Base-by-base conservation (phyloP, 2,888 invertebrate genomes). In the Metalampra italica region DNA sequence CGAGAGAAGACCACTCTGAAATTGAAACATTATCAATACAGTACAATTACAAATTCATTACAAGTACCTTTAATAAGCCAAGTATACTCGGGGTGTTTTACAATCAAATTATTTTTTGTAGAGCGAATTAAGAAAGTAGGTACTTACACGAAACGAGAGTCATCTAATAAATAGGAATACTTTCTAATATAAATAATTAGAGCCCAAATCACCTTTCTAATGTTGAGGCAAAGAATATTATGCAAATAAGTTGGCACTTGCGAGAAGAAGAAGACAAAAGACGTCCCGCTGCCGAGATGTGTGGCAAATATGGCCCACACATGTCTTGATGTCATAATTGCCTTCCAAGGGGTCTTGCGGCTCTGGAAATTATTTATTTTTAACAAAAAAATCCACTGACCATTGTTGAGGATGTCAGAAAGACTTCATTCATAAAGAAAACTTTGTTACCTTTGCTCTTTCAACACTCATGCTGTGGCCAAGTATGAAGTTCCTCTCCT, bases 181-280 rank as follows among this genome's bases (percentile, higher is more conserved):
- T 22, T 22, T 22, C 22, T 22, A 3, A 22, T 22, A 22, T 22
- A 2, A 22, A n/a, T n/a, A n/a, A n/a, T n/a, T n/a, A n/a, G 5
- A 22, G 22, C 3, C 2, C 2, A 2, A 22, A 22, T 34, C 9
- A 81, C 82, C 14, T 55, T 68, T 85, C 59, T 92, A 62, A 81
- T 62, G 49, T 80, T 50, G 51, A 90, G 91, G 5, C 85, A 73
- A 34, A 93, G 79, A 7, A 93, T 90, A 22, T 90, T 83, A 52
- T 90, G 89, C 72, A 94, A 90, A 63, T 93, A 94, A 0, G 91
- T 88, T 0, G 94, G 94, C 32, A 92, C 91, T 71, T 94, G 91
- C 0, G 92, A 92, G 39, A 93, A 80, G 41, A 93, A 77, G 57
- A 93, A 93, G 71, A 92, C 91, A 63, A 91, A 93, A 0, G 90